A percentile compares a stretch with the other conserved stretches of the same genome.
Evolutionary conservation across 1,140 invertebrate genomes (phyloP).

Genomic region (Saccostrea cuccullata): DNA sequence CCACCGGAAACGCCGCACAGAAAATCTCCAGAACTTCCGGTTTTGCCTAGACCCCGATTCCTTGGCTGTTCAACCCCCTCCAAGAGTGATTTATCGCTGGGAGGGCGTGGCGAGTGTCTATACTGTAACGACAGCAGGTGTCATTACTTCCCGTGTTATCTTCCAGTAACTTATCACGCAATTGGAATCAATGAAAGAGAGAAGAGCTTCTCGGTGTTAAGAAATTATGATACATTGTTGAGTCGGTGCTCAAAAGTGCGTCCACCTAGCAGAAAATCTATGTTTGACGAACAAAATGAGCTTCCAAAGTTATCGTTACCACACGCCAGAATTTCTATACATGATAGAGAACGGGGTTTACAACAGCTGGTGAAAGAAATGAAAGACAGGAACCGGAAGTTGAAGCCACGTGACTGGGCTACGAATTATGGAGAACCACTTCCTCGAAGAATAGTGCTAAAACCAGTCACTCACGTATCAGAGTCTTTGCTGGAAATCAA

Average conservation of each 20-base stretch:
- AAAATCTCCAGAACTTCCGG: not conserved
- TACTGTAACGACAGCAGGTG: conserved; percentile 35
- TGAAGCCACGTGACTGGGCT: conserved; percentile 44
- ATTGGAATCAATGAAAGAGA: not conserved
- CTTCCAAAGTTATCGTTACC: not conserved
- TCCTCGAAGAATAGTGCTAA: conserved; percentile 37
- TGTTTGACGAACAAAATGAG: not conserved
- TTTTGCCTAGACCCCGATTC: not conserved
- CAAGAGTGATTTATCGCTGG: not conserved
- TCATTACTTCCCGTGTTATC: conserved; percentile 41
- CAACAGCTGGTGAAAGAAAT: conserved; percentile 36
- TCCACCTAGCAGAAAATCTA: conserved; percentile 5
- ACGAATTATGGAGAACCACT: conserved; percentile 39
- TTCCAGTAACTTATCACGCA: conserved; percentile 29
- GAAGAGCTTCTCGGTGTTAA: conserved; percentile 34
- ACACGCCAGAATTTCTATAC: not conserved
- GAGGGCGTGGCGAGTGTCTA: conserved; percentile 13
- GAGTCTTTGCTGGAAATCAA: not conserved
- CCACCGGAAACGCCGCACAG: not conserved
- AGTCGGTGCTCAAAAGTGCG: conserved; percentile 19
- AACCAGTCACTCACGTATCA: conserved; percentile 39
- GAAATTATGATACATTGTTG: conserved; percentile 24
- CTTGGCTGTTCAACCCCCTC: not conserved
- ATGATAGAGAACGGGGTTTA: conserved; percentile 42
- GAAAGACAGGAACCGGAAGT: conserved; percentile 35